Evolutionary conservation across 2,888 invertebrate species (phyloP), one percentile per base, ranked within the genome.

Genomic region (Agonopterix heracliana): DNA sequence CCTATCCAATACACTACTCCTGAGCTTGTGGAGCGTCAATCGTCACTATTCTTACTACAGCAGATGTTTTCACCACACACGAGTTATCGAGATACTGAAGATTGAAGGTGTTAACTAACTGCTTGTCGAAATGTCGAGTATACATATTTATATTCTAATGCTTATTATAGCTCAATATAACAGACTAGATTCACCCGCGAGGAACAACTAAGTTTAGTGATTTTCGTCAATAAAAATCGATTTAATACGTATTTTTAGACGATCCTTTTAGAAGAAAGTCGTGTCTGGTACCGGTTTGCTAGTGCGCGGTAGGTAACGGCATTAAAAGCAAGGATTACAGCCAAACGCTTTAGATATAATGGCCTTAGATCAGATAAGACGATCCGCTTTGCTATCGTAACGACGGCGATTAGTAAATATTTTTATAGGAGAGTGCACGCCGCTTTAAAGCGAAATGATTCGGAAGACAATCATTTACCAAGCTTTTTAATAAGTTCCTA

Each of bases 361-460:
- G 51, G 51, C 38, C 47, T 46, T 46, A 45, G 45, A 51, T 51
- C 51, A 51, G 51, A 51, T 51, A 51, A 51, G 47, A 10, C 50
- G 50, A 47, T 41, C 46, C 50, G 50, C 46, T 14, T 44, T 34
- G 44, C 44, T 50, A 50, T 50, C 50, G 52, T 44, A 52, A 52
- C 46, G 49, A 49, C 49, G 34, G 46, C 52, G 49, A 49, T 52
- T 52, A 52, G 52, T 52, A 52, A 52, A 52, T 52, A 52, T 52
- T 51, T 48, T 49, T 52, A 47, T 50, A 50, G 41, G 50, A 50
- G 47, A 50, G 47, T 50, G 44, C 50, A 50, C 44, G 34, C 35
- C 45, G 41, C 13, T 26, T 41, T 38, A 42, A 14, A 45, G 46
- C 44, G 47, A 50, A 50, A 50, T 47, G 35, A 47, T 41, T 44